Conservation (phyloP, 1,140 invertebrate genomes). For the Cydia strobilella region DNA sequence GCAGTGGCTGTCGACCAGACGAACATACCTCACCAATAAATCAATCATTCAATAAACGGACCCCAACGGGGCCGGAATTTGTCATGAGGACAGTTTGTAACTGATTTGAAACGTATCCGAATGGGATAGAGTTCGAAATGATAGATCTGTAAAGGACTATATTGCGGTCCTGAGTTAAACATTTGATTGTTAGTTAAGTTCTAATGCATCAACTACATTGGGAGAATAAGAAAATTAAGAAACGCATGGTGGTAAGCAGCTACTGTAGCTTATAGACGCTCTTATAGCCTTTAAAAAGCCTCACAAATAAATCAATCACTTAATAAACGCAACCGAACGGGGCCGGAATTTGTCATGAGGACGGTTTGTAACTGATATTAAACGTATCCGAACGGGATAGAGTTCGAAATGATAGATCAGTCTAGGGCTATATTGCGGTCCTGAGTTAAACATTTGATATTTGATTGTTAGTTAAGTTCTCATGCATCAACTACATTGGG, state of each 20-base stretch:
- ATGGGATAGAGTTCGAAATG: background rate
- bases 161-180: background rate
- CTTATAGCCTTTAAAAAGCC: no score
- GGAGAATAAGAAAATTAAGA: background rate
- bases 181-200: conserved; percentile 11
- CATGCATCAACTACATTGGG: background rate
- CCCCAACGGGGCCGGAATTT: conserved; percentile 57
- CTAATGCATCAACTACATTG: background rate
- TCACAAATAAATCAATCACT: conserved; percentile 73
- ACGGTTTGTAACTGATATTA: conserved; percentile 7
- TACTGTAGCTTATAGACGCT: no score
- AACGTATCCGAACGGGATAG: background rate
- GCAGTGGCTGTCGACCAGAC: conserved; percentile 20
- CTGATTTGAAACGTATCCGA: background rate
- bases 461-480: conserved; percentile 7
- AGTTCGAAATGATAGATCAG: background rate
- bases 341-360: conserved; percentile 64
- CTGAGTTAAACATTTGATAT: conserved; percentile 3
- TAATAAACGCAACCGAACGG: conserved; percentile 57
- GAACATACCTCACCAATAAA: conserved; percentile 55
- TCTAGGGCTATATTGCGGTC: background rate
- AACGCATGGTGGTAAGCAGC: no score
- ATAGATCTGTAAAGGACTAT: background rate
- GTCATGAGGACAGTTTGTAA: conserved; percentile 49
- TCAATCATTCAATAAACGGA: conserved; percentile 73